These are phyloP conservation scores for Strigamia transsilvanica DNA, from an alignment of 2,888 invertebrate species.

Conservation along the genomic window DNA sequence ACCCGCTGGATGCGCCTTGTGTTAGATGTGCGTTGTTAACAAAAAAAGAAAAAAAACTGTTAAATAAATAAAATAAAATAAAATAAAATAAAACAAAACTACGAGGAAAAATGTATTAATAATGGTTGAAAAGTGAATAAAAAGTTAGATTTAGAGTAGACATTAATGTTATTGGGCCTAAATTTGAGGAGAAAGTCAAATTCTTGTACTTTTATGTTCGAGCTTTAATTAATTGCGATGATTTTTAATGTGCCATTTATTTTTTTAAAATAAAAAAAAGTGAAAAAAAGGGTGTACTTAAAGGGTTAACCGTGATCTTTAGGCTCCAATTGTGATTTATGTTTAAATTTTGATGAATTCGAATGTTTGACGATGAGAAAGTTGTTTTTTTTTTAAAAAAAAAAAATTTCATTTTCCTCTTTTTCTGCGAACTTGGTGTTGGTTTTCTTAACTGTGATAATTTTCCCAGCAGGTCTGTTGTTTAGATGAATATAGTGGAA, in stretches of 20 bases:
- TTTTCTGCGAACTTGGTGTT: background rate
- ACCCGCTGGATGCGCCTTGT: background rate
- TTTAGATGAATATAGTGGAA: background rate
- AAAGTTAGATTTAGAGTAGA: background rate
- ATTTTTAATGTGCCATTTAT: conserved; percentile 22
- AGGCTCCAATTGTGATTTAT: background rate
- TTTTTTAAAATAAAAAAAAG: background rate
- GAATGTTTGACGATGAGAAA: background rate
- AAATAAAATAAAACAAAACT: background rate
- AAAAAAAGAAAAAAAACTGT: background rate
- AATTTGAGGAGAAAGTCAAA: background rate
- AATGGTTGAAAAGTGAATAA: background rate
- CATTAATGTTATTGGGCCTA: conserved; percentile 14
- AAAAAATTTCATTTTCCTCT: background rate
- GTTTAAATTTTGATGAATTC: background rate
- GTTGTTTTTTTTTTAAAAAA: background rate
- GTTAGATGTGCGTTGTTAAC: conserved; percentile 18
- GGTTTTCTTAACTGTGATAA: conserved; percentile 43
- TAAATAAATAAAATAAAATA: background rate
- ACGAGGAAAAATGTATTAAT: background rate
- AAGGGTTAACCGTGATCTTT: background rate
- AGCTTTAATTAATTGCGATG: background rate
- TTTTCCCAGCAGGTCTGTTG: conserved; percentile 50
- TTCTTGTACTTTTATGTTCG: background rate
- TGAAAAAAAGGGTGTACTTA: conserved; percentile 3